Percentiles rank a stretch among this genome's conserved stretches.
phyloP scores from a whole-genome alignment of 2,888 invertebrate species.

The Glyphotaelius pellucidus region DNA sequence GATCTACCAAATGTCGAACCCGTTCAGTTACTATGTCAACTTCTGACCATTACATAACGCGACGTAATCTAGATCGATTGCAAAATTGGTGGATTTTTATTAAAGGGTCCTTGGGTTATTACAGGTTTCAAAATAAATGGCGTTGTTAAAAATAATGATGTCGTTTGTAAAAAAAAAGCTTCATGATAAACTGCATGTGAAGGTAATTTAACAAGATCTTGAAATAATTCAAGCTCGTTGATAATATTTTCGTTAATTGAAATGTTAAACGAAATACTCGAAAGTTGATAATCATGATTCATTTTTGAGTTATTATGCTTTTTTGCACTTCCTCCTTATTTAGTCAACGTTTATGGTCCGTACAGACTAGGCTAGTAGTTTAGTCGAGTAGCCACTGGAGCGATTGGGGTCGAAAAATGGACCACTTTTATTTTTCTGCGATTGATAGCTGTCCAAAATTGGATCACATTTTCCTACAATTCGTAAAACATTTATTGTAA shows the following conservation, averaged over 20 bases:
- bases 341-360: no score
- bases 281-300: neutral
- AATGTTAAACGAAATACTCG: neutral
- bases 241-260: neutral
- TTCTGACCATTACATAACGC: neutral
- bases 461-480: no score
- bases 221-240: neutral
- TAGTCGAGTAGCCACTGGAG: no score
- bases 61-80: neutral
- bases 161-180: neutral
- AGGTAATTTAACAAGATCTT: neutral
- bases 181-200: neutral
- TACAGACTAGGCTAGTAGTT: no score
- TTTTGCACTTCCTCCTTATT: no score
- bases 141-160: neutral
- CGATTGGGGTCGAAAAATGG: no score
- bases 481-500: no score
- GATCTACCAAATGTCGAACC: neutral
- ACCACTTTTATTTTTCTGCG: no score
- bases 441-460: no score
- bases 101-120: neutral
- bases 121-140: neutral
- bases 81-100: neutral
- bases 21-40: neutral
- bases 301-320: no score